Base-by-base conservation (phyloP, 2,888 invertebrate genomes). In the Cyrtodaria siliqua region DNA sequence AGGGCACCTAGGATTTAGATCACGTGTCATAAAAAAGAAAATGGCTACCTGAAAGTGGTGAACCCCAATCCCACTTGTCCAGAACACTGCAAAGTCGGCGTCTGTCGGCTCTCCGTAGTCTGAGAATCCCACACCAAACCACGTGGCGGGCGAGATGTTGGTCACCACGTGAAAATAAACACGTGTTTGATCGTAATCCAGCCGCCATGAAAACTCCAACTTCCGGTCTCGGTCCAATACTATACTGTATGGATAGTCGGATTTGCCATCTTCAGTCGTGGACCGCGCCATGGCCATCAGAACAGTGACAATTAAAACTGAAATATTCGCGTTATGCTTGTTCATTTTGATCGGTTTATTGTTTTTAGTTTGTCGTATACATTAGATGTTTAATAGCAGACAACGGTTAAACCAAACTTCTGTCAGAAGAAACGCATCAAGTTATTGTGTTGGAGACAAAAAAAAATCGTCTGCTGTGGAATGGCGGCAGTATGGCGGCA, bases 11-110 rank as follows among this genome's bases (percentile, higher is more conserved):
- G n/a, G n/a, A n/a, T n/a, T n/a, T n/a, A n/a, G n/a, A n/a, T n/a
- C n/a, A n/a, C n/a, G n/a, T n/a, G n/a, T n/a, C n/a, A n/a, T n/a
- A n/a, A n/a, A n/a, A n/a, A n/a, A n/a, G n/a, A n/a, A n/a, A n/a
- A n/a, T n/a, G 20, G 38, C 60, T 63, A 84, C 83, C 85, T 86
- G 83, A 33, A 79, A 74, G 55, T 80, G 74, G 47, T 88, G 86
- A 27, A 76, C 72, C 2, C 86, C 84, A 4, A 56, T 56, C 4
- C 47, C 12, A 49, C 89, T 87, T 4, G 85, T 87, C 90, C 92
- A 91, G 66, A 87, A 85, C 1, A 92, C 70, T 2, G 84, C 86
- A 3, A 91, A 63, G 76, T 93, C 92, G 2, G 90, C 89, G 23
- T 82, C 56, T 0, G 53, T 67, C 3, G 75, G 49, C 6, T 87